phyloP scores from a whole-genome alignment of 2,888 invertebrate species.

The Acanthoscelides obtectus region DNA sequence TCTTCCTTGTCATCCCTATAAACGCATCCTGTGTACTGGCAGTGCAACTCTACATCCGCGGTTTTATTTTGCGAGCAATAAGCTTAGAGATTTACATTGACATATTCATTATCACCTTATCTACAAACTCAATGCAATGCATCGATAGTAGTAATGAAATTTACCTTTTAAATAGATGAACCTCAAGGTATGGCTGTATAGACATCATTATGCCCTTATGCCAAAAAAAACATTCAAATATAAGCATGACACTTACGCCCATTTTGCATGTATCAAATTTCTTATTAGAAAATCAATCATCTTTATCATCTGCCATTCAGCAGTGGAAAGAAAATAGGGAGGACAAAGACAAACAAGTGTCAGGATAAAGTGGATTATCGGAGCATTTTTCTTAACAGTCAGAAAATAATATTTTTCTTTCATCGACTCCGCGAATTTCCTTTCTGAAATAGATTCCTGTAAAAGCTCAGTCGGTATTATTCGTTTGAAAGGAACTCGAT shows the following conservation, averaged over 20 bases:
- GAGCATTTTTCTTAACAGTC: slow-evolving; percentile 27
- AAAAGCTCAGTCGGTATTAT: slow-evolving; percentile 30
- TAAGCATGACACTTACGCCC: neutral
- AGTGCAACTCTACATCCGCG: too few relatives aligned
- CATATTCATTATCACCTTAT: too few relatives aligned
- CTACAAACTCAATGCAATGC: too few relatives aligned
- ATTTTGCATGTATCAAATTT: neutral
- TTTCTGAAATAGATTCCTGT: slow-evolving; percentile 34
- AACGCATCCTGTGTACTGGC: too few relatives aligned
- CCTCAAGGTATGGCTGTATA: too few relatives aligned
- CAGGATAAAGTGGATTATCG: slow-evolving; percentile 23
- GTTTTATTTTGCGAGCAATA: too few relatives aligned
- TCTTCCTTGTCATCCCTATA: too few relatives aligned
- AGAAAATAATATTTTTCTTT: slow-evolving; percentile 45
- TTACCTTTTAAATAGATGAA: too few relatives aligned
- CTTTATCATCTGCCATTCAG: neutral
- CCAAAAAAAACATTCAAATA: too few relatives aligned
- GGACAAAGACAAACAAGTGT: slow-evolving; percentile 32
- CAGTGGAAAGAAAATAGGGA: slow-evolving; percentile 16
- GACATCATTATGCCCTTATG: too few relatives aligned
- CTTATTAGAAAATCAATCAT: neutral
- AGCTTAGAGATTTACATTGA: too few relatives aligned
- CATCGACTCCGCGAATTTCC: slow-evolving; percentile 37
- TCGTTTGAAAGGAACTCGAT: slow-evolving; percentile 33
- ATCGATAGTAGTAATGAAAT: too few relatives aligned